Evolutionary conservation across 2,797 vertebrate species (phyloP).

Genomic region (Tangara arthus): DNA sequence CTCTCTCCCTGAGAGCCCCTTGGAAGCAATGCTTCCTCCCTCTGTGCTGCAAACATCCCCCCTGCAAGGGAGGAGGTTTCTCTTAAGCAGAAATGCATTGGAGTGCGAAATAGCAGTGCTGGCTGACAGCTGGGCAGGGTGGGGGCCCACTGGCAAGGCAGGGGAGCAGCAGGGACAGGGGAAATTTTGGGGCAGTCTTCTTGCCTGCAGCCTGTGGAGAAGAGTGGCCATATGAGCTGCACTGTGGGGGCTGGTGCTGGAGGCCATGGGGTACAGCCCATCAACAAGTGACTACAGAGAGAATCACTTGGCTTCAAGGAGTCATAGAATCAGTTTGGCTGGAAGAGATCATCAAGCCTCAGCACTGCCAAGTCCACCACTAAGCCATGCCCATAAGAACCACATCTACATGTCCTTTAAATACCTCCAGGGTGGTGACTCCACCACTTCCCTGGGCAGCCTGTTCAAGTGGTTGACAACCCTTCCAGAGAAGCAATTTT

Average conservation of each 20-base stretch:
- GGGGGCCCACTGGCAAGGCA: not conserved
- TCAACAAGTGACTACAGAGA: not conserved
- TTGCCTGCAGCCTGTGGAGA: not conserved
- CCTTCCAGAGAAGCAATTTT: not conserved
- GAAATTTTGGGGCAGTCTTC: not conserved
- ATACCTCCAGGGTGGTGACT: not conserved
- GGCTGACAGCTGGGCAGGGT: not conserved
- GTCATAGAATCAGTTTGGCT: not conserved
- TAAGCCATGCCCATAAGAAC: not conserved
- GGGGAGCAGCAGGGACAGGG: rapidly evolving
- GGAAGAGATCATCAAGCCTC: not conserved
- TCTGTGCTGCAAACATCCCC: not conserved
- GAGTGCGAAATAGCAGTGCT: rapidly evolving
- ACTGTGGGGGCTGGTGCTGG: not conserved
- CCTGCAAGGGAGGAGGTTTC: not conserved
- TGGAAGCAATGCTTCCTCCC: not conserved
- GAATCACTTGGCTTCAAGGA: not conserved
- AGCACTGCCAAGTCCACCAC: not conserved
- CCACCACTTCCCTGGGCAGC: not conserved
- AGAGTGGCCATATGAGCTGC: not conserved
- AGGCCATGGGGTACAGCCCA: not conserved
- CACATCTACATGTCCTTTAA: not conserved
- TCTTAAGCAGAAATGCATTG: not conserved
- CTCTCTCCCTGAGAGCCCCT: not conserved
- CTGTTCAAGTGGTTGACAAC: not conserved